Base-by-base conservation (phyloP, 2,113 vertebrate genomes). In the Ardeotis arabs region DNA sequence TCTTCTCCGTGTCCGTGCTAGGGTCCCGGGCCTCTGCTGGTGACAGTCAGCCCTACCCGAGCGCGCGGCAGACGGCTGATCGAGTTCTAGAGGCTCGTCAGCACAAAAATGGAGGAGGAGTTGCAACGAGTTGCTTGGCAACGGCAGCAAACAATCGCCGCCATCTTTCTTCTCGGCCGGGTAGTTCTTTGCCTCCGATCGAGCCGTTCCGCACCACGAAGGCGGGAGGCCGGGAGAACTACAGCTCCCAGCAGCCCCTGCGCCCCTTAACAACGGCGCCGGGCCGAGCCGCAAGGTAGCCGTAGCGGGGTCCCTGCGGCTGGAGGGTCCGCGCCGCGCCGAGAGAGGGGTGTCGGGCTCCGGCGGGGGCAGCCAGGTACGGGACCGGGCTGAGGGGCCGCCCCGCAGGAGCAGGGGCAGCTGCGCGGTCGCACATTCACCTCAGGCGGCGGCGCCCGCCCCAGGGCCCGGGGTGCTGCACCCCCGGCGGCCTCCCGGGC, bases 61-160 rank as follows among this genome's bases (percentile, higher is more conserved):
- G 13, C 1, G 10, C 14, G 5, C 1, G 24, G 8, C 3, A 4
- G 10, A 4, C 3, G 35, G 21, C 10, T 14, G 21, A 6, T 17
- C 5, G 8, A 9, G 13, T 2, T 7, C 31, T 10, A 37, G 9
- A 7, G 2, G 27, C 31, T 52, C 16, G 16, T 9, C n/a, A 84
- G 74, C 2, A 2, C 27, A 39, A 60, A 77, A 52, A 77, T 28
- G 14, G 12, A 9, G 2, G 23, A 18, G 16, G 19, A 3, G 14
- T 12, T 4, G 8, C 9, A 12, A 20, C 24, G 1, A 41, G 55
- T 86, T 92, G 96, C 97, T 33, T 89, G 87, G 95, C 74, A 92
- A 97, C 96, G 44, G 37, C 55, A 20, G 44, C 74, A 91, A 97
- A 96, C 97, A 88, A 62, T 47, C 13, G 12, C 92, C 69, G 62